phyloP scores from a whole-genome alignment of 1,140 invertebrate genomes.

The Tetramorium simillimum region DNA sequence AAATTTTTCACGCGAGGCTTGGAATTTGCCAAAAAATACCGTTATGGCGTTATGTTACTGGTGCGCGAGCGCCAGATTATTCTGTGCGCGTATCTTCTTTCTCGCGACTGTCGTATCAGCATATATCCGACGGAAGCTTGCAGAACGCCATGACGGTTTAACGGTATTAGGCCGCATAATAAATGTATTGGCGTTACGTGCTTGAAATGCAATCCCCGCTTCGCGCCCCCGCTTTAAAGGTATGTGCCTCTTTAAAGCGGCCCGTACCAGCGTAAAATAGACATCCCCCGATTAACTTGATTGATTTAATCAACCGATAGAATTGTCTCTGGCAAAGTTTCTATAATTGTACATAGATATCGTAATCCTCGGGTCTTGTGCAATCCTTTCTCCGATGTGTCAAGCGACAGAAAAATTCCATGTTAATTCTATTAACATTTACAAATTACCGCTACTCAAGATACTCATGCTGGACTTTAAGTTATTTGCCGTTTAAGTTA shows the following conservation, averaged over 20 bases:
- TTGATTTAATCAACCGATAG: background rate
- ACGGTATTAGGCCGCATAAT: background rate
- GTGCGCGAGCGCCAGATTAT: background rate
- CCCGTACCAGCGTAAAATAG: background rate
- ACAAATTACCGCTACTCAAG: background rate
- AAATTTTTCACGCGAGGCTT: background rate
- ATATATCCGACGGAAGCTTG: conserved; percentile 5
- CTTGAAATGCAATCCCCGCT: conserved; percentile 9
- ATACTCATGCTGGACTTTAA: background rate
- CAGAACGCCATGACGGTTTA: conserved; percentile 10
- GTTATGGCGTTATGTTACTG: background rate
- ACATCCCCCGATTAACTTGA: background rate
- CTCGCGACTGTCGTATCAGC: background rate
- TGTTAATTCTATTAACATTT: background rate
- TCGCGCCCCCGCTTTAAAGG: conserved; percentile 5
- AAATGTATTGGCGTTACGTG: conserved; percentile 24
- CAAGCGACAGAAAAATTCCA: background rate
- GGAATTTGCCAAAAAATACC: background rate
- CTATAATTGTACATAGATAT: background rate
- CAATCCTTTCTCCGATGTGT: background rate
- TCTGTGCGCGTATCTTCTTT: conserved; percentile 15
- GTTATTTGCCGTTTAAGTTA: background rate
- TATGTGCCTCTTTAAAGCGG: background rate
- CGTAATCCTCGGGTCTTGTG: background rate
- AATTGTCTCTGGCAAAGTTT: background rate